phyloP scores from a whole-genome alignment of 2,113 vertebrate genomes.

The Hyla sarda region DNA sequence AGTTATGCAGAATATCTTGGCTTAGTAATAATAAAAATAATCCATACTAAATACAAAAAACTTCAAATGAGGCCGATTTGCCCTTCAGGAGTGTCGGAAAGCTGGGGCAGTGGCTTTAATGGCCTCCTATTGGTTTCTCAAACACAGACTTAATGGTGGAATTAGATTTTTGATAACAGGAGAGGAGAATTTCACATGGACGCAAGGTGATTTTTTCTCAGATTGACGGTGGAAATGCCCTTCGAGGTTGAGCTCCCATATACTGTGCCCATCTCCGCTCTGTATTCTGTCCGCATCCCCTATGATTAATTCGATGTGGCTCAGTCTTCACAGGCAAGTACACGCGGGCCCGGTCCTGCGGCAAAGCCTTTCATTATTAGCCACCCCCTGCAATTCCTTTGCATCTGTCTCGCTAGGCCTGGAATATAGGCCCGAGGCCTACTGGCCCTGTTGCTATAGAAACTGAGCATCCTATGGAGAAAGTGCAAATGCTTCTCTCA shows the following conservation, averaged over 20 bases:
- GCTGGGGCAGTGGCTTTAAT: not conserved
- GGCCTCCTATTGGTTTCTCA: not conserved
- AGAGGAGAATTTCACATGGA: not conserved
- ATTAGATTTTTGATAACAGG: not conserved
- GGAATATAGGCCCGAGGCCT: slow-evolving; percentile 50
- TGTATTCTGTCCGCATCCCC: not conserved
- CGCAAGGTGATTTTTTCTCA: not conserved
- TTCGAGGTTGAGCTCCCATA: not conserved
- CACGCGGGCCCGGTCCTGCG: slow-evolving; percentile 6
- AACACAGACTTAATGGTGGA: no score
- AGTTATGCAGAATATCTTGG: no score
- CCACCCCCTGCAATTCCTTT: slow-evolving; percentile 26
- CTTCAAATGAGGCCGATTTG: not conserved
- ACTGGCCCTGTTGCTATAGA: slow-evolving; percentile 43
- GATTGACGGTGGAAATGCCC: not conserved
- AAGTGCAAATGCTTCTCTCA: not conserved
- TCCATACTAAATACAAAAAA: not conserved
- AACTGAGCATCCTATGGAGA: slow-evolving; percentile 38
- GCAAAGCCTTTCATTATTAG: slow-evolving; percentile 14
- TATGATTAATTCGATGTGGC: not conserved
- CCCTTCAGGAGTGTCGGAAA: not conserved
- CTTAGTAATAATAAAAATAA: not conserved
- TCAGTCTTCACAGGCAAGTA: slow-evolving; percentile 3
- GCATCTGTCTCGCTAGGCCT: slow-evolving; percentile 40
- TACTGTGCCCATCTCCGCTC: not conserved